Evolutionary conservation across 2,888 invertebrate genomes (phyloP), one percentile per base, ranked within the genome.

Genomic region (Lithophane socia): DNA sequence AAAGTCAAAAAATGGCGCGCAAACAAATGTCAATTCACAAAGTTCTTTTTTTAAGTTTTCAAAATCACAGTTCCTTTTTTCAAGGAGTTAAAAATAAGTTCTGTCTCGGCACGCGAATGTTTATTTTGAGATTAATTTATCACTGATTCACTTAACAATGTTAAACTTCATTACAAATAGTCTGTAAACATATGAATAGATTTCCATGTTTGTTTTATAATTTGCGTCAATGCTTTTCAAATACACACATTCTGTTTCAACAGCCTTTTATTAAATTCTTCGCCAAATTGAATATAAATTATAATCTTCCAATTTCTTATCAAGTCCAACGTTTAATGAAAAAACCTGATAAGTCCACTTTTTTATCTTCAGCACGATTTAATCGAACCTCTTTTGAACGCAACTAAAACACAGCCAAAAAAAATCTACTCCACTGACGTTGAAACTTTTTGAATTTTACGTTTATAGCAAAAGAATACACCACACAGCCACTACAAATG

Each of bases 151-250:
- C 91, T 92, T 91, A 3, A 91, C 82, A 76, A 90, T 88, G 73
- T 88, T 86, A 82, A 68, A 71, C 70, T 91, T 88, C 95, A 94
- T 96, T 9, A 96, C 96, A 90, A 96, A 96, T 71, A 96, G 92
- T 88, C 96, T 92, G 85, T 96, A 96, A 0, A 96, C 95, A 85
- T 96, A 96, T 47, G 96, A 95, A 91, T 93, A 95, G 90, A 96
- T 92, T 91, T 93, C 96, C 96, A 96, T 96, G 90, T 92, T 96
- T 88, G 77, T 79, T 72, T 68, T 73, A 82, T 77, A 69, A 71
- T 49, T 65, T 80, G 63, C 75, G 75, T 82, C 76, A 86, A 79
- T 67, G 42, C 65, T 65, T 73, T 80, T 74, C 37, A 77, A 75
- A 69, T 63, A 77, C 8, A 68, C 75, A 67, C 87, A 86, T 86